Evolutionary conservation across 2,888 invertebrate genomes (phyloP).

Genomic region (Dynastes maya): DNA sequence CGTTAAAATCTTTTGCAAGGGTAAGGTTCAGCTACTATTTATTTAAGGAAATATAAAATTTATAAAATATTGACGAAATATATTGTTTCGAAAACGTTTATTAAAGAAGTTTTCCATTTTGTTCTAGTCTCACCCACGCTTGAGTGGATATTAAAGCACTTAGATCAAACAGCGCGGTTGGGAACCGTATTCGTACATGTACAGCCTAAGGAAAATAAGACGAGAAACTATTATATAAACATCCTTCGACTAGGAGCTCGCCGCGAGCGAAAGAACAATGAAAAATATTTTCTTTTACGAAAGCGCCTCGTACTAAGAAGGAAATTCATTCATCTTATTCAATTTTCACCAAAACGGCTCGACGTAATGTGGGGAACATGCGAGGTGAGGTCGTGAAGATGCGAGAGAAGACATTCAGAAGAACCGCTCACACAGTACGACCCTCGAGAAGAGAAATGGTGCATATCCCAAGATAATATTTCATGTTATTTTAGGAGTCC

Average conservation of each 20-base stretch:
- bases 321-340: conserved; percentile 35
- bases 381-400: not conserved
- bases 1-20: too few species aligned
- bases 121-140: too few species aligned
- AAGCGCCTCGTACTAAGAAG: conserved; percentile 2
- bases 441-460: conserved; percentile 32
- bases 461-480: conserved; percentile 46
- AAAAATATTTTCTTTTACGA: conserved; percentile 30
- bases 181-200: not conserved
- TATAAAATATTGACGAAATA: too few species aligned
- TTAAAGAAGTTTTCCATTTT: too few species aligned
- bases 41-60: too few species aligned
- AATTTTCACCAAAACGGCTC: conserved; percentile 22
- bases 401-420: not conserved
- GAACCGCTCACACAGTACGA: not conserved
- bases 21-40: too few species aligned
- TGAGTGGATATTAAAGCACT: too few species aligned
- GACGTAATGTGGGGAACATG: conserved; percentile 18
- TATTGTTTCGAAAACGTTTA: too few species aligned
- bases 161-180: too few species aligned
- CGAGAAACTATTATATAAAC: conserved; percentile 9
- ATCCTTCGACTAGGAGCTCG: not conserved
- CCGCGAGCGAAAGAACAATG: conserved; percentile 17
- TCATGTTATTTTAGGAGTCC: conserved; percentile 43
- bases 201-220: not conserved